Percentiles rank a stretch among this genome's conserved stretches.
Evolutionary conservation across 1,140 invertebrate genomes (phyloP).

Genomic region (Nylanderia fulva): DNA sequence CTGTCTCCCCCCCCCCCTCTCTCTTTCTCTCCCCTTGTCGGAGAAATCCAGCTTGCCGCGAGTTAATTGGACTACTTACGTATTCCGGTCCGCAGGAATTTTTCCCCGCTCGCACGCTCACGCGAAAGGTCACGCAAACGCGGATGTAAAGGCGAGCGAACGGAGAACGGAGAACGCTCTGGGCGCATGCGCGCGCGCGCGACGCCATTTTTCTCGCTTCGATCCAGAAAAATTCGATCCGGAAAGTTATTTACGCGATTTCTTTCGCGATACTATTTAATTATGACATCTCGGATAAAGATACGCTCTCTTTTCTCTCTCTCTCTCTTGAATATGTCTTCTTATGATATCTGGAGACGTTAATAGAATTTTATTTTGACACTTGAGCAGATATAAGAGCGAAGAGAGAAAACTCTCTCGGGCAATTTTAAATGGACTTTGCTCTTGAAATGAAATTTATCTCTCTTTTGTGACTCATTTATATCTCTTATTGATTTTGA

Average conservation of each 20-base stretch:
- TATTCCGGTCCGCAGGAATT: conserved; percentile 60
- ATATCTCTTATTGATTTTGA: not conserved
- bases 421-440: not conserved
- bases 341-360: no score
- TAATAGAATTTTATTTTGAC: not conserved
- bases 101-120: conserved; percentile 68
- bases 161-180: conserved; percentile 65
- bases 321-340: no score
- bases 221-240: conserved; percentile 34
- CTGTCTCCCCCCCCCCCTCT: not conserved
- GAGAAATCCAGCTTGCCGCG: conserved; percentile 50
- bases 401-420: not conserved
- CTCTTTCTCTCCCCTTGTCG: not conserved
- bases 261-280: not conserved
- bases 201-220: conserved; percentile 35
- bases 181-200: conserved; percentile 48
- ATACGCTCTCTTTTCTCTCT: no score
- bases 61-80: conserved; percentile 63
- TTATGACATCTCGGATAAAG: not conserved
- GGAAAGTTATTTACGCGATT: not conserved
- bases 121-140: conserved; percentile 76
- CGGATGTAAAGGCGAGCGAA: conserved; percentile 73
- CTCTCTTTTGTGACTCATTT: no score
- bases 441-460: not conserved
- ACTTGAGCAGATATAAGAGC: not conserved